These are phyloP conservation scores for Epizoanthus fatuus DNA, from an alignment of 92 coral and sea anemone species.

Conservation along the genomic window DNA sequence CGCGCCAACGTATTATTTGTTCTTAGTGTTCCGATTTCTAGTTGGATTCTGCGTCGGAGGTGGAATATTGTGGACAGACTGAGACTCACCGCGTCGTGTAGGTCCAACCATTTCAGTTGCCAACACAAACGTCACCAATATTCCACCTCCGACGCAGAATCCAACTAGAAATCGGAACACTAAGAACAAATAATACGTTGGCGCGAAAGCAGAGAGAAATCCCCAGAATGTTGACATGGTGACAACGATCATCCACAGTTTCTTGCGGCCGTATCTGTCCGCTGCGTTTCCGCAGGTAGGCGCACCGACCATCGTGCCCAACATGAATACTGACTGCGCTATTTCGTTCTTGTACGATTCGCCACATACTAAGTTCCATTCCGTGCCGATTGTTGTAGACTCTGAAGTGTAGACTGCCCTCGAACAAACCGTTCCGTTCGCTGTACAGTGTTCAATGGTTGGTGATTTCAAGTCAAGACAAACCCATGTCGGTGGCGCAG, in stretches of 20 bases:
- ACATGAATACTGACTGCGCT: conserved; percentile 87
- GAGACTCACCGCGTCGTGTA: conserved; percentile 78
- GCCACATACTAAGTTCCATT: conserved; percentile 90
- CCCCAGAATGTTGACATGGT: conserved; percentile 57
- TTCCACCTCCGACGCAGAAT: conserved; percentile 80
- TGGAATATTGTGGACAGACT: conserved; percentile 65
- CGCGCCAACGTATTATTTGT: conserved; percentile 81
- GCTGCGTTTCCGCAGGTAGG: conserved; percentile 79
- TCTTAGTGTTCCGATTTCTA: conserved; percentile 75
- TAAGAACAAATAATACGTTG: conserved; percentile 79
- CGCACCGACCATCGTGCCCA: conserved; percentile 87
- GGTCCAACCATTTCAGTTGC: conserved; percentile 91
- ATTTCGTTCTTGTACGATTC: conserved; percentile 88
- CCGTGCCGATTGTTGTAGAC: conserved; percentile 87
- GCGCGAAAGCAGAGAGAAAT: conserved; percentile 81
- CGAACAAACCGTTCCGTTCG: conserved; percentile 70
- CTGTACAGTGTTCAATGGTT: conserved; percentile 29
- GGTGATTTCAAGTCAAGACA: conserved; percentile 61
- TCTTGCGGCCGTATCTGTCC: conserved; percentile 86
- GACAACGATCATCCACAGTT: conserved; percentile 68
- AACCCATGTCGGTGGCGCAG: conserved; percentile 91
- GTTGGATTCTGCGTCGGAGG: conserved; percentile 89
- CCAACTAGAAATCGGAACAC: conserved; percentile 84
- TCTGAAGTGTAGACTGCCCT: conserved; percentile 75
- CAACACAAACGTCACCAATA: conserved; percentile 77